Evolutionary conservation across 2,113 vertebrate genomes (phyloP).

Genomic region (Castor canadensis): DNA sequence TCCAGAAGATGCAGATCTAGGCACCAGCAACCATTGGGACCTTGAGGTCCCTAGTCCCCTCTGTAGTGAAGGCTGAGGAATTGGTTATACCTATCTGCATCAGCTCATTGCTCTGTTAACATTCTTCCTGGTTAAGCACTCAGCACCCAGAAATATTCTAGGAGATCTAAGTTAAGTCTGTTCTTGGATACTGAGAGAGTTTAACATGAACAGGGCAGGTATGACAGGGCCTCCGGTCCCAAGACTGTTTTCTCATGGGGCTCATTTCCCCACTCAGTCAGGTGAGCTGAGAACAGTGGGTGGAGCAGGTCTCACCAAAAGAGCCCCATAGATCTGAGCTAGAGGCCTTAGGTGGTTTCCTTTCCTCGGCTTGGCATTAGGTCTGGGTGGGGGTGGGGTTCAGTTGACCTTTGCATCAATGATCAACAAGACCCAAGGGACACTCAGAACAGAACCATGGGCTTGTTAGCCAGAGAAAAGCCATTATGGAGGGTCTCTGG

Average conservation of each 20-base stretch:
- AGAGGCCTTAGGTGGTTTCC: not conserved
- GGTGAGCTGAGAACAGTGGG: not conserved
- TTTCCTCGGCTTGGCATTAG: not conserved
- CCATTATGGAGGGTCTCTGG: not conserved
- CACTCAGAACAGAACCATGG: not conserved
- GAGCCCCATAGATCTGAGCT: not conserved
- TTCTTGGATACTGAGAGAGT: not conserved
- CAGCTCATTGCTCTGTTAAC: not conserved
- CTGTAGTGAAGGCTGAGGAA: not conserved
- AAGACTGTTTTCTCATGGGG: not conserved
- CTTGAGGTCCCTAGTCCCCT: not conserved
- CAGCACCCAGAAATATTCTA: not conserved
- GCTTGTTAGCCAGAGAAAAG: not conserved
- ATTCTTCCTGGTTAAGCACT: not conserved
- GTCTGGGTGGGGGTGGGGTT: not conserved
- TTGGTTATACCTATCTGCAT: not conserved
- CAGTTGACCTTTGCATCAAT: not conserved
- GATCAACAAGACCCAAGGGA: accelerated
- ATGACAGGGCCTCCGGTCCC: not conserved
- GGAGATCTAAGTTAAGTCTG: not conserved
- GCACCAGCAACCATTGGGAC: not conserved
- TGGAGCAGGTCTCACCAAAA: not conserved
- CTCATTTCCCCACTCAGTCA: not conserved
- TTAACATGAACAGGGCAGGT: not conserved
- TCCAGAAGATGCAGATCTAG: not conserved